A percentile compares a stretch with the other conserved stretches of the same genome.
Evolutionary conservation across 2,888 invertebrate genomes (phyloP).

Genomic region (Cataglyphis livida): DNA sequence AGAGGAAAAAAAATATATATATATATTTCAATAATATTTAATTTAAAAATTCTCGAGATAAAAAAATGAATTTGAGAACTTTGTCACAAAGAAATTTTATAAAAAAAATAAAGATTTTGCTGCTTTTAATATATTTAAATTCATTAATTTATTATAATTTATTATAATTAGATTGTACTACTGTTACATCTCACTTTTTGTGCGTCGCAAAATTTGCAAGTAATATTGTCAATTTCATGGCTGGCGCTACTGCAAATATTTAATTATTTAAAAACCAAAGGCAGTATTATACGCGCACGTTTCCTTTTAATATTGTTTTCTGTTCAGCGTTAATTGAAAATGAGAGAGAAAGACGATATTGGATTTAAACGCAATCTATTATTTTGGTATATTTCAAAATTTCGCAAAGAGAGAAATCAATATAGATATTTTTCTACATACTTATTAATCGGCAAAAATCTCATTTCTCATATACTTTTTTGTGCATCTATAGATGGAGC

Average conservation of each 20-base stretch:
- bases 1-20: not conserved
- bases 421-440: not conserved
- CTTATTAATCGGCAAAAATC: not conserved
- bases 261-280: constrained; percentile 38
- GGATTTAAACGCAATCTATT: constrained; percentile 6
- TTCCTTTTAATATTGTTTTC: constrained; percentile 14
- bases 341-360: constrained; percentile 15
- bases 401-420: constrained; percentile 1
- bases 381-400: constrained; percentile 17
- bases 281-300: not conserved
- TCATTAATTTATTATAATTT: constrained; percentile 1
- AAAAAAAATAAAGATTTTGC: constrained; percentile 3
- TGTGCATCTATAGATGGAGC: not conserved
- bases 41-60: not conserved
- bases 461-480: not conserved
- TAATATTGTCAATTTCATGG: constrained; percentile 17
- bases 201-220: not conserved
- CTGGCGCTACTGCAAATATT: not conserved
- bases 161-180: not conserved
- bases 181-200: not conserved
- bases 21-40: not conserved
- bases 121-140: not conserved
- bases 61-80: not conserved
- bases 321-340: constrained; percentile 22
- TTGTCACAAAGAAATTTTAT: not conserved